A percentile compares a stretch with the other conserved stretches of the same genome.
These are phyloP conservation scores for Cyaniris semiargus DNA, from an alignment of 2,888 invertebrate genomes.

Conservation along the genomic window DNA sequence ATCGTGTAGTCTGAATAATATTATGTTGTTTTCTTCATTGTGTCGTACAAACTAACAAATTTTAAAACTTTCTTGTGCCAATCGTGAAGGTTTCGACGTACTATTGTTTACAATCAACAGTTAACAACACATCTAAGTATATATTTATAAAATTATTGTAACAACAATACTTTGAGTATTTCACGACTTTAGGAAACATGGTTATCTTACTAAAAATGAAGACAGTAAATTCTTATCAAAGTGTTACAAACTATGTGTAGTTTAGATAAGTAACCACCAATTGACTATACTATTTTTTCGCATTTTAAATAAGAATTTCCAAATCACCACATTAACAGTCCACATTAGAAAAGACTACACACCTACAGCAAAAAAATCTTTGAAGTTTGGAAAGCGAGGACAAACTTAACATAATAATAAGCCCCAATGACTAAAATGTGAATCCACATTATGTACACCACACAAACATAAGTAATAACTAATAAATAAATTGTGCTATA, in stretches of 20 bases:
- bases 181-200: neutral
- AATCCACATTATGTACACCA: neutral
- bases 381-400: neutral
- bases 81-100: neutral
- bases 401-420: constrained; percentile 2
- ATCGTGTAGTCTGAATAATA: neutral
- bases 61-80: neutral
- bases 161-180: constrained; percentile 18
- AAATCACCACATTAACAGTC: neutral
- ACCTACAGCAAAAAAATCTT: neutral
- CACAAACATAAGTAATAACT: neutral
- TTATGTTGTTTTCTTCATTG: too few relatives aligned
- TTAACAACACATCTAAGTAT: neutral
- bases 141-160: constrained; percentile 13
- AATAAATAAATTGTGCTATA: constrained; percentile 20
- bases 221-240: constrained; percentile 4
- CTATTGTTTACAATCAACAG: neutral
- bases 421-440: constrained; percentile 3
- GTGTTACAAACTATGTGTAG: neutral
- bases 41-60: neutral
- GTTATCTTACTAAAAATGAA: neutral
- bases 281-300: neutral
- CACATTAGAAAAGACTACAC: neutral
- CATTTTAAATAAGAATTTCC: neutral
- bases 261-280: neutral